Conservation (phyloP, 2,113 vertebrate genomes). For the Cariama cristata region DNA sequence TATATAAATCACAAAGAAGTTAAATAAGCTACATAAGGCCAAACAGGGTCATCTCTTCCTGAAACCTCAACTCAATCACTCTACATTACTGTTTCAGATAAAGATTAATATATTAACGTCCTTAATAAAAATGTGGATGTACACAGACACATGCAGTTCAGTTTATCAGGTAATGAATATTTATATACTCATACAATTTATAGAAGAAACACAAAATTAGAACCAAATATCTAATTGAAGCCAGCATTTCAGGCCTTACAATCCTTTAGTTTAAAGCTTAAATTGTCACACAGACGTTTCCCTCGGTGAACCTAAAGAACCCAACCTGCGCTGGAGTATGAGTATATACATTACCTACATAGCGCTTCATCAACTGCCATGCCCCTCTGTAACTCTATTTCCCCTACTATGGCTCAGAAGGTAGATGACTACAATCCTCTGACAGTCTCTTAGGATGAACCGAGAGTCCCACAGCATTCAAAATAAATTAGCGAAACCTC, state of each 20-base stretch:
- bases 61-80: not conserved
- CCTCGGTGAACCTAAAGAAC: not conserved
- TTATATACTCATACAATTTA: not conserved
- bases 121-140: not conserved
- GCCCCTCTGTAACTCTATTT: not conserved
- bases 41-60: not conserved
- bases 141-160: accelerated
- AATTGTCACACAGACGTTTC: not conserved
- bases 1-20: not conserved
- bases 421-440: not conserved
- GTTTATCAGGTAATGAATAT: not conserved
- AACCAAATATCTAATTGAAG: not conserved
- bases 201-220: not conserved
- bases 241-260: not conserved
- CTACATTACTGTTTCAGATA: not conserved
- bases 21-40: not conserved
- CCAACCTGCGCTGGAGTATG: not conserved
- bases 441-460: not conserved
- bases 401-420: not conserved
- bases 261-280: not conserved
- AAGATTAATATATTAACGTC: not conserved
- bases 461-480: accelerated
- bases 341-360: accelerated
- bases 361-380: accelerated
- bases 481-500: not conserved